A percentile compares a stretch with the other conserved stretches of the same genome.
Evolutionary conservation across 2,797 vertebrate species (phyloP).

Genomic region (Liparis tanakae): DNA sequence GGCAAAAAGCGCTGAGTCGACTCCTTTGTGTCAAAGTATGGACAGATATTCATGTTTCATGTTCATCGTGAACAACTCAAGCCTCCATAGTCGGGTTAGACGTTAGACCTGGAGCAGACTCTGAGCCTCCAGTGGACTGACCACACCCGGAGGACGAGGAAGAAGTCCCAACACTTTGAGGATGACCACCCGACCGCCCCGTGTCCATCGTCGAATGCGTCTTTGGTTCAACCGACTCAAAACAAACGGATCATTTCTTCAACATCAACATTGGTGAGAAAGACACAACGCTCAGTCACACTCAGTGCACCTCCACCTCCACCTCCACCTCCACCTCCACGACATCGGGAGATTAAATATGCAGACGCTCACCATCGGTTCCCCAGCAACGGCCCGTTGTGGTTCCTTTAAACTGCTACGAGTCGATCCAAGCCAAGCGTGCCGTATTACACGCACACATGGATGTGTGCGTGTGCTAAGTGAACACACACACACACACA

Average conservation of each 20-base stretch:
- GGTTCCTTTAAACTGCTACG: constrained; percentile 20
- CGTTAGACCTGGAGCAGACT: constrained; percentile 8
- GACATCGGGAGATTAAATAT: constrained; percentile 46
- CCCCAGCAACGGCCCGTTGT: constrained; percentile 26
- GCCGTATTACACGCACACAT: constrained; percentile 28
- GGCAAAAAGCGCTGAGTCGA: not conserved
- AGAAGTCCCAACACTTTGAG: constrained; percentile 34
- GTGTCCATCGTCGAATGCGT: constrained; percentile 39
- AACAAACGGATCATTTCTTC: constrained; percentile 44
- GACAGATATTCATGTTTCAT: not conserved
- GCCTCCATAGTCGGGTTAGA: not conserved
- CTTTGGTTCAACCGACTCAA: constrained; percentile 75
- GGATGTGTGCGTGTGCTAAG: constrained; percentile 20
- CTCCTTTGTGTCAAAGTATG: not conserved
- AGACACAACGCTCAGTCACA: not conserved
- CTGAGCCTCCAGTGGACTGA: constrained; percentile 29
- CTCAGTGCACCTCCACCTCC: constrained; percentile 18
- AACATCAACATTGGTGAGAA: constrained; percentile 31
- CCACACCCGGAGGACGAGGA: constrained; percentile 41
- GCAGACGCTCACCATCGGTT: constrained; percentile 31
- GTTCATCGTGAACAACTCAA: not conserved
- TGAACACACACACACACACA: constrained; percentile 17
- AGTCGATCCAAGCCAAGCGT: constrained; percentile 7
- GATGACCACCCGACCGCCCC: constrained; percentile 35
- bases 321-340: constrained; percentile 36